phyloP scores from a whole-genome alignment of 2,797 vertebrate genomes.

The Pampus argenteus region DNA sequence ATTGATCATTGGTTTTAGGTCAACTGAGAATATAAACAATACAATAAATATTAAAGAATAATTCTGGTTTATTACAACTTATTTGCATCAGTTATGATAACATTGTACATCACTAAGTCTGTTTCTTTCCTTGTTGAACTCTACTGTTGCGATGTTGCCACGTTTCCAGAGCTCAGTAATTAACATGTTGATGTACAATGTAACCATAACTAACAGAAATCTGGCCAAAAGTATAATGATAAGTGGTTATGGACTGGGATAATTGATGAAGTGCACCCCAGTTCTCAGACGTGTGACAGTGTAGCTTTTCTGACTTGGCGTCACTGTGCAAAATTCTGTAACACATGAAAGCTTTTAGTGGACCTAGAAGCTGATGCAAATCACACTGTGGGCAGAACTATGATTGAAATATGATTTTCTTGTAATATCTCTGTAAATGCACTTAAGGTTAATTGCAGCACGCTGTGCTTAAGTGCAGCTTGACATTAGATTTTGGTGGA shows the following conservation, averaged over 20 bases:
- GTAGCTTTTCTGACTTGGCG: background rate
- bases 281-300: background rate
- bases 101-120: background rate
- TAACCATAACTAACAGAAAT: background rate
- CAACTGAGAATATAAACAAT: too few species aligned
- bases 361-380: constrained; percentile 10
- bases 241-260: background rate
- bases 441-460: constrained; percentile 37
- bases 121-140: too few species aligned
- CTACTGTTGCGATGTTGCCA: background rate
- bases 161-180: background rate
- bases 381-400: background rate
- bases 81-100: background rate
- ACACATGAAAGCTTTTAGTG: constrained; percentile 30
- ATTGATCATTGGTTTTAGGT: too few species aligned
- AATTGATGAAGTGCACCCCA: background rate
- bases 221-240: background rate
- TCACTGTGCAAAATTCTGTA: background rate
- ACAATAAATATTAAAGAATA: background rate
- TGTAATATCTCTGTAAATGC: constrained; percentile 27
- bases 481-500: constrained; percentile 37
- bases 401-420: constrained; percentile 16
- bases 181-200: background rate
- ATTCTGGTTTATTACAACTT: background rate
- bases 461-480: constrained; percentile 41